Evolutionary conservation across 2,888 invertebrate genomes (phyloP).

Genomic region (Candidula unifasciata): DNA sequence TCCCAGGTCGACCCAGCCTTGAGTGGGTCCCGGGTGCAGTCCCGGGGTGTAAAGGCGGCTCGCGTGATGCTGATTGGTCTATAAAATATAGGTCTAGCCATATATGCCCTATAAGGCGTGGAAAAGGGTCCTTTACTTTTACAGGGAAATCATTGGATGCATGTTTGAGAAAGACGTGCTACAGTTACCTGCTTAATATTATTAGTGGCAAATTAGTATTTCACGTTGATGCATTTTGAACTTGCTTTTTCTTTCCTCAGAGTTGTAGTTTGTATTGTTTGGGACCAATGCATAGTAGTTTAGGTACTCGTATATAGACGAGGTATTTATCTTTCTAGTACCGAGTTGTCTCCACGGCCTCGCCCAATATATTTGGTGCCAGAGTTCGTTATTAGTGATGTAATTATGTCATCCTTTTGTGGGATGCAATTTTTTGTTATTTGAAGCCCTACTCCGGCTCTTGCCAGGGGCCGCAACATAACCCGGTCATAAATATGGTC

Average conservation of each 20-base stretch:
- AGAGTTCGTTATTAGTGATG: background rate
- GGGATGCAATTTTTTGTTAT: too few species aligned
- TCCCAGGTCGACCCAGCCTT: too few species aligned
- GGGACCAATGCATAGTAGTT: conserved; percentile 48
- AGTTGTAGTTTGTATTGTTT: conserved; percentile 36
- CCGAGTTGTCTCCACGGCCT: background rate
- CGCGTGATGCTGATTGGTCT: too few species aligned
- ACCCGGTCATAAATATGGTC: too few species aligned
- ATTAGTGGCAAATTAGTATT: background rate
- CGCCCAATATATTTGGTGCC: background rate
- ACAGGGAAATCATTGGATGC: background rate
- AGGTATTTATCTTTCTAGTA: background rate
- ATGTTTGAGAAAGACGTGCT: conserved; percentile 1
- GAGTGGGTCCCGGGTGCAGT: too few species aligned
- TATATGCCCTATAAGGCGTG: too few species aligned
- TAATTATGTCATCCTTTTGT: too few species aligned
- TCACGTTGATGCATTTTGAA: conserved; percentile 26
- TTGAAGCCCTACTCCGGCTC: too few species aligned
- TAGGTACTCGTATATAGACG: conserved; percentile 27
- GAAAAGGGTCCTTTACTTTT: too few species aligned
- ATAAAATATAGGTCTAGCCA: too few species aligned
- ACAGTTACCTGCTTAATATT: conserved; percentile 21
- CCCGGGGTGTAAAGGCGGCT: too few species aligned
- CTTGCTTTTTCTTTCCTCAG: background rate
- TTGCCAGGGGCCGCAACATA: too few species aligned